These are phyloP conservation scores for Hephaestus fuliginosus DNA, from an alignment of 2,797 vertebrate species.

Conservation along the genomic window DNA sequence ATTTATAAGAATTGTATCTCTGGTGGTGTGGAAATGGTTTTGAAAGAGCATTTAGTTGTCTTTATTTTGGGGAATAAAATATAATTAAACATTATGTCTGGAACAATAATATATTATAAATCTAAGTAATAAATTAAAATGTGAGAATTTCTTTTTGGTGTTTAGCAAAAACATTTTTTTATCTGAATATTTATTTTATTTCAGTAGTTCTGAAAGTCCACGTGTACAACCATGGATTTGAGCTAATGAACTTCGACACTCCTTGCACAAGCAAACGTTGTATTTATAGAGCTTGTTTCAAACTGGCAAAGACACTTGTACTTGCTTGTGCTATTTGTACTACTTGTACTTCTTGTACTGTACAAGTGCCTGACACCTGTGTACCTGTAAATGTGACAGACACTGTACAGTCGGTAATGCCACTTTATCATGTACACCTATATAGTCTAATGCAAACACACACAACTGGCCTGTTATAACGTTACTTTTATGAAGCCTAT, in stretches of 20 bases:
- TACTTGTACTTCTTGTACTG: background rate
- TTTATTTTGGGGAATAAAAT: background rate
- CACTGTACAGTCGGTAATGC: background rate
- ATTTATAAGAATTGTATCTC: background rate
- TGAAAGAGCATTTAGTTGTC: background rate
- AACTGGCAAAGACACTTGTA: background rate
- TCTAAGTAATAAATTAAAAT: background rate
- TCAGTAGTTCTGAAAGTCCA: background rate
- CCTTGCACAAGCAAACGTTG: background rate
- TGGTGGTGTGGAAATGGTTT: background rate
- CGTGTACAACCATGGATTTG: background rate
- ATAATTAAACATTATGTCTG: background rate
- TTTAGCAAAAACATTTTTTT: background rate
- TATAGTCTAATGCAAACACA: background rate
- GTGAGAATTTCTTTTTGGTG: background rate
- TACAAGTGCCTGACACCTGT: background rate
- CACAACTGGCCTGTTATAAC: background rate
- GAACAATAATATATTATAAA: background rate
- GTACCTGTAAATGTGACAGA: background rate
- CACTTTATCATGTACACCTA: background rate
- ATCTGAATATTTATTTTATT: too few species aligned
- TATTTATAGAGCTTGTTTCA: background rate
- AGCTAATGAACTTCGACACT: background rate
- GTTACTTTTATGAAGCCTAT: background rate
- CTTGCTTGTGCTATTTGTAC: conserved; percentile 3